A percentile compares a stretch with the other conserved stretches of the same genome.
Evolutionary conservation across 1,140 invertebrate genomes (phyloP).

Genomic region (Prorops nasuta): DNA sequence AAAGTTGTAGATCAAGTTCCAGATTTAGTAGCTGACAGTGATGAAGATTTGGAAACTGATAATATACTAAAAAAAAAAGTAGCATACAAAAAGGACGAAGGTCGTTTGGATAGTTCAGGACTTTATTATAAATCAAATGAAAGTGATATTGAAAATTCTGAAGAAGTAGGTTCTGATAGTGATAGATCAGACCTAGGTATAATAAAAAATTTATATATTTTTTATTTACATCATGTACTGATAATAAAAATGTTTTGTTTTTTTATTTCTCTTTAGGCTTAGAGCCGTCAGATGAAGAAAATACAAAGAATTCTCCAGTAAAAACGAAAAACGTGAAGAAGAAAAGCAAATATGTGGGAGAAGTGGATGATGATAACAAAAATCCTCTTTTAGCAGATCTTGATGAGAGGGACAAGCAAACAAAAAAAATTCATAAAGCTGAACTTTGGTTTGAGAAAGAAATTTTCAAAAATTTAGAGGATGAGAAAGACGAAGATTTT

Average conservation of each 20-base stretch:
- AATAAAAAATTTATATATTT: constrained; percentile 13
- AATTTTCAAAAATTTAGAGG: constrained; percentile 77
- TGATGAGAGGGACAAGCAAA: constrained; percentile 71
- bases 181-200: constrained; percentile 64
- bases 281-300: constrained; percentile 56
- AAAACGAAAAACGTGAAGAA: constrained; percentile 38
- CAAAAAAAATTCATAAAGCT: constrained; percentile 73
- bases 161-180: constrained; percentile 52
- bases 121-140: constrained; percentile 72
- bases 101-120: constrained; percentile 71
- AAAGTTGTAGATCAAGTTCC: constrained; percentile 68
- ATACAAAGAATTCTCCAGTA: constrained; percentile 35
- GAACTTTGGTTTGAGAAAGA: constrained; percentile 90
- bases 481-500: constrained; percentile 81
- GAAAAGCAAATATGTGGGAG: constrained; percentile 33
- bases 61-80: constrained; percentile 58
- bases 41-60: constrained; percentile 65
- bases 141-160: constrained; percentile 66
- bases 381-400: constrained; percentile 86
- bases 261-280: constrained; percentile 52
- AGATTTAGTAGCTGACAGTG: constrained; percentile 67
- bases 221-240: constrained; percentile 4
- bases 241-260: constrained; percentile 1
- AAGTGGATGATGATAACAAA: constrained; percentile 46
- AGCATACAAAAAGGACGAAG: constrained; percentile 68